Conservation (phyloP, 2,888 invertebrate genomes). For the Andricus quercusramuli region DNA sequence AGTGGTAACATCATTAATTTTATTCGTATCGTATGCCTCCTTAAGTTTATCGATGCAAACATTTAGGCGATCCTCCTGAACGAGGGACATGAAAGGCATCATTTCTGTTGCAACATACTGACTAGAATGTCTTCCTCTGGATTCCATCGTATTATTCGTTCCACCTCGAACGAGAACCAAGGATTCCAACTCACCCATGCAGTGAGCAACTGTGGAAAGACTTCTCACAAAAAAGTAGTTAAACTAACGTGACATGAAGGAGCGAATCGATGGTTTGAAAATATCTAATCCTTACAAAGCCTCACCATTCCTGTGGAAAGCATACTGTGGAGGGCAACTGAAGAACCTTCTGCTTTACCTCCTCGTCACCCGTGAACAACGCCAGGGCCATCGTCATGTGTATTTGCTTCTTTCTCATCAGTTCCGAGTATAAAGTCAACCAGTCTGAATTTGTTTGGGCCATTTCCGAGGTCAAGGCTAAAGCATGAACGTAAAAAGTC, state of each 20-base stretch:
- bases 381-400: slow-evolving; percentile 80
- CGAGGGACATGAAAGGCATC: slow-evolving; percentile 76
- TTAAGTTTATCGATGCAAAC: slow-evolving; percentile 78
- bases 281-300: slow-evolving; percentile 21
- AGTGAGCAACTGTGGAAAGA: slow-evolving; percentile 68
- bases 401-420: slow-evolving; percentile 77
- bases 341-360: slow-evolving; percentile 77
- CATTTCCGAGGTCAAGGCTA: slow-evolving; percentile 79
- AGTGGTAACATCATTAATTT: slow-evolving; percentile 82
- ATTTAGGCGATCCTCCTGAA: slow-evolving; percentile 81
- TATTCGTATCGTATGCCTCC: slow-evolving; percentile 79
- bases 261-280: neutral
- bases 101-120: slow-evolving; percentile 59
- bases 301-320: slow-evolving; percentile 76
- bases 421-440: slow-evolving; percentile 77
- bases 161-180: slow-evolving; percentile 70
- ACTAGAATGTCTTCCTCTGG: slow-evolving; percentile 15
- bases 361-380: slow-evolving; percentile 78
- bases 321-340: slow-evolving; percentile 76
- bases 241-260: slow-evolving; percentile 28
- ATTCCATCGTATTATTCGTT: slow-evolving; percentile 46
- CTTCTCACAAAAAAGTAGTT: slow-evolving; percentile 54
- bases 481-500: slow-evolving; percentile 79
- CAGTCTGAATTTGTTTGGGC: slow-evolving; percentile 78
- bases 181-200: slow-evolving; percentile 74